phyloP scores from a whole-genome alignment of 30 jellyfish, hydroid and myxozoan species.

The Aurelia aurita complex sp. Pacific region DNA sequence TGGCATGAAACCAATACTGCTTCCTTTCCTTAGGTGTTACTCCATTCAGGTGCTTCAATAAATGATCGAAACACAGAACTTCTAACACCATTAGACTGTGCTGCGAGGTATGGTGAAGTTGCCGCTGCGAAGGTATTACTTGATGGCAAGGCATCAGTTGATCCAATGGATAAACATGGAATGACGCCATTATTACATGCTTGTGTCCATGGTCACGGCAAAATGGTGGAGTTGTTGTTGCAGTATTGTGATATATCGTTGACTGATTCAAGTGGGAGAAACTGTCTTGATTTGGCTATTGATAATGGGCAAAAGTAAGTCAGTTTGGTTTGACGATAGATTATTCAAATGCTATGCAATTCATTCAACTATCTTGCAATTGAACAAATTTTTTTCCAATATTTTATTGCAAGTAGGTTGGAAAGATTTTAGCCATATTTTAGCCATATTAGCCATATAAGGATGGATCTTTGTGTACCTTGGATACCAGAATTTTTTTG shows the following conservation, averaged over 20 bases:
- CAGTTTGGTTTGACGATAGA: background rate
- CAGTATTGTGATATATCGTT: constrained; percentile 73
- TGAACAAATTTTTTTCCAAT: no score
- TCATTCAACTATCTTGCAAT: no score
- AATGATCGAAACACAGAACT: constrained; percentile 81
- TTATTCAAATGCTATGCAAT: background rate
- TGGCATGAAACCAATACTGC: no score
- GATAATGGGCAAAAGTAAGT: constrained; percentile 74
- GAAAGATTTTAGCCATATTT: no score
- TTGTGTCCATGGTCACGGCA: constrained; percentile 74
- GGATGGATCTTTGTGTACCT: no score
- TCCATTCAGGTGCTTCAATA: constrained; percentile 86
- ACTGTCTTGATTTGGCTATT: constrained; percentile 81
- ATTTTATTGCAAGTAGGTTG: no score
- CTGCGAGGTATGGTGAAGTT: constrained; percentile 82
- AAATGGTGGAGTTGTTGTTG: constrained; percentile 70
- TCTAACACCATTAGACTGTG: constrained; percentile 87
- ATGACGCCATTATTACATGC: constrained; percentile 78
- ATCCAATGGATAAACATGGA: constrained; percentile 60
- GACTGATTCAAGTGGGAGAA: constrained; percentile 82
- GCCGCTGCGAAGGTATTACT: constrained; percentile 74
- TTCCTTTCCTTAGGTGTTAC: constrained; percentile 11
- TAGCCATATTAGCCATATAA: no score
- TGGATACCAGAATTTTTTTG: no score
- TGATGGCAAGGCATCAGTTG: constrained; percentile 69